Evolutionary conservation across 2,888 invertebrate species (phyloP).

Genomic region (Andricus curvator): DNA sequence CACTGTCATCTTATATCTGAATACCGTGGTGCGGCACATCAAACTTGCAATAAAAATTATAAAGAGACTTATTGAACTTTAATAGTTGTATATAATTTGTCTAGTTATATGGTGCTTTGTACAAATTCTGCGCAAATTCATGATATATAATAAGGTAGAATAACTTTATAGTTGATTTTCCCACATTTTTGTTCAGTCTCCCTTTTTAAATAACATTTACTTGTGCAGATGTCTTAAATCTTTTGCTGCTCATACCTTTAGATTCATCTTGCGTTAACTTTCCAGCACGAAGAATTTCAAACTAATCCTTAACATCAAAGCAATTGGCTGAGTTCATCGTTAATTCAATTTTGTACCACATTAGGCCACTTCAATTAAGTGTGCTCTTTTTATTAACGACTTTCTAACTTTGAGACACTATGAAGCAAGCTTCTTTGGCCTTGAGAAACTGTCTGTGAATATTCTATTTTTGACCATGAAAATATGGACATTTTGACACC

Average conservation of each 20-base stretch:
- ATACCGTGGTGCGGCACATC: too few relatives aligned
- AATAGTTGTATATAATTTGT: too few relatives aligned
- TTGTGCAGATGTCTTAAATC: neutral
- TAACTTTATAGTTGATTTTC: too few relatives aligned
- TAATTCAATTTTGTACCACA: slow-evolving; percentile 4
- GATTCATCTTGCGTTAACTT: neutral
- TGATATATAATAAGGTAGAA: too few relatives aligned
- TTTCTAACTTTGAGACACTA: slow-evolving; percentile 28
- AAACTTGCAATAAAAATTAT: too few relatives aligned
- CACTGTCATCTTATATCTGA: too few relatives aligned
- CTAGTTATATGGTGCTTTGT: too few relatives aligned
- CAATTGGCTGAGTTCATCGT: slow-evolving; percentile 17
- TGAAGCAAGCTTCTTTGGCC: slow-evolving; percentile 19
- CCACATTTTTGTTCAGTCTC: too few relatives aligned
- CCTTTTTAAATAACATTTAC: too few relatives aligned
- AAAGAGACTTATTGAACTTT: too few relatives aligned
- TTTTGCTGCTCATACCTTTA: neutral
- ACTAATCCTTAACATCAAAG: neutral
- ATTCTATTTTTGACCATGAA: neutral
- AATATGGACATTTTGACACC: neutral
- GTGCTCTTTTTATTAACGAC: slow-evolving; percentile 12
- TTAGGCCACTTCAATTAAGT: slow-evolving; percentile 11
- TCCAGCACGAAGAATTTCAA: neutral
- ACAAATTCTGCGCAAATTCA: too few relatives aligned
- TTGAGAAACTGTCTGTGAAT: slow-evolving; percentile 5